A percentile compares a stretch with the other conserved stretches of the same genome.
Evolutionary conservation across 2,113 vertebrate genomes (phyloP).

Genomic region (Pollachius pollachius): DNA sequence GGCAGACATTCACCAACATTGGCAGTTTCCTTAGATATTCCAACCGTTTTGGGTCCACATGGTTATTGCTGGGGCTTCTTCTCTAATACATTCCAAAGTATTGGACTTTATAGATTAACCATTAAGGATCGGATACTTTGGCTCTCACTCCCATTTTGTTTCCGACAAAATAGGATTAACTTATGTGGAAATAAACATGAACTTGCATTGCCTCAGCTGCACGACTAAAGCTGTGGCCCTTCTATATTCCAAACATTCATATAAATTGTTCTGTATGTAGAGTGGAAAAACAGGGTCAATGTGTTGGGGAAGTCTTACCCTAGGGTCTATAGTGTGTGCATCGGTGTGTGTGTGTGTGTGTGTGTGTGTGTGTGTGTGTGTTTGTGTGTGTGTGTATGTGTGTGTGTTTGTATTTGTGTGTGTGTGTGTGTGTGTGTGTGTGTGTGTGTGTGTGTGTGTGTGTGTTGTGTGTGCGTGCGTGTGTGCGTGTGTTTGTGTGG

Average conservation of each 20-base stretch:
- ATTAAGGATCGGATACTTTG: no score
- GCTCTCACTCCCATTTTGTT: no score
- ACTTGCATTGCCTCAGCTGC: constrained; percentile 44
- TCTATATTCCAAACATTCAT: background rate
- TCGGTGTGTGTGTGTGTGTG: background rate
- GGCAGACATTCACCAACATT: no score
- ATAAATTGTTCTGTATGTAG: constrained; percentile 12
- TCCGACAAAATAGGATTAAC: no score
- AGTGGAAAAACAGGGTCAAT: constrained; percentile 62
- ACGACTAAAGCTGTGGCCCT: constrained; percentile 34
- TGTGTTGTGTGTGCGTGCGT: constrained; percentile 29
- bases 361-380: constrained; percentile 22
- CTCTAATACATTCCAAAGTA: no score
- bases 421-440: constrained; percentile 28
- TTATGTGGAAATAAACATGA: background rate
- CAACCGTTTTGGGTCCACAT: no score
- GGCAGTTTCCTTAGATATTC: no score
- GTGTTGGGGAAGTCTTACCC: constrained; percentile 52
- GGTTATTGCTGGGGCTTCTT: no score
- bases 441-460: constrained; percentile 28
- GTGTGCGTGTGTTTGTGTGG: constrained; percentile 3
- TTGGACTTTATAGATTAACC: no score
- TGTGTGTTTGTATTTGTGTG: constrained; percentile 27
- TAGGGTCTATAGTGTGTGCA: constrained; percentile 18
- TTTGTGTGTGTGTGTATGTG: constrained; percentile 28